Evolutionary conservation across 2,888 invertebrate species (phyloP).

Genomic region (Caenorhabditis imperialis): DNA sequence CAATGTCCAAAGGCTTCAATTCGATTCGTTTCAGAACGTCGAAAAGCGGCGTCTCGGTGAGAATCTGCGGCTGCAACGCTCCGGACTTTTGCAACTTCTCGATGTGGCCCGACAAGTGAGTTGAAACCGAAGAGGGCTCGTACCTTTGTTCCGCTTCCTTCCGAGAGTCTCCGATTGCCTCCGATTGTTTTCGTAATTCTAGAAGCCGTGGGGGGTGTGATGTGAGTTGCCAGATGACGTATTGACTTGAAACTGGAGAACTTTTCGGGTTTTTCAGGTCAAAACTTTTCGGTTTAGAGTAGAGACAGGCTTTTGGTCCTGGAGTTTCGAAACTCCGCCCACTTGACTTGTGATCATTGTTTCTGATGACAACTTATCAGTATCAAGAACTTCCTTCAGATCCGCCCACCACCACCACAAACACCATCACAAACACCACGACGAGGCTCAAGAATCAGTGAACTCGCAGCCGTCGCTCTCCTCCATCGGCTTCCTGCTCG

Average conservation of each 20-base stretch:
- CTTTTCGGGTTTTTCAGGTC: too few species aligned
- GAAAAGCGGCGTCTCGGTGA: slow-evolving; percentile 59
- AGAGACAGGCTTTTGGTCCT: too few species aligned
- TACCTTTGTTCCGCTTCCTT: slow-evolving; percentile 9
- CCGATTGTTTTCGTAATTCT: slow-evolving; percentile 38
- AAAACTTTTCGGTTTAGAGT: too few species aligned
- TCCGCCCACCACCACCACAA: slow-evolving; percentile 36
- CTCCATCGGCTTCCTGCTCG: slow-evolving; percentile 11
- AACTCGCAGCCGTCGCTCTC: slow-evolving; percentile 12
- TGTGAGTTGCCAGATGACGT: too few species aligned
- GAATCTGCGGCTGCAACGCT: slow-evolving; percentile 60
- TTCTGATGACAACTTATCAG: too few species aligned
- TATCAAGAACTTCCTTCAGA: too few species aligned
- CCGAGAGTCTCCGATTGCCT: slow-evolving; percentile 33
- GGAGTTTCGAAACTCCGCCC: too few species aligned
- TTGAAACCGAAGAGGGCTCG: not conserved
- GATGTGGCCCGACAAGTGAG: slow-evolving; percentile 65
- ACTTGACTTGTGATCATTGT: too few species aligned
- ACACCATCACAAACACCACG: slow-evolving; percentile 44
- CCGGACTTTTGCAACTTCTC: slow-evolving; percentile 63
- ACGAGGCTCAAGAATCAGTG: slow-evolving; percentile 29
- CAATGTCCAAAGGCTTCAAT: too few species aligned
- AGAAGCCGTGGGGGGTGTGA: slow-evolving; percentile 14
- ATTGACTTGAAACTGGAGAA: slow-evolving; percentile 11
- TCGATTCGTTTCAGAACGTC: slow-evolving; percentile 56